These are phyloP conservation scores for Phyllopteryx taeniolatus DNA, from an alignment of 2,113 vertebrate genomes.

Conservation along the genomic window DNA sequence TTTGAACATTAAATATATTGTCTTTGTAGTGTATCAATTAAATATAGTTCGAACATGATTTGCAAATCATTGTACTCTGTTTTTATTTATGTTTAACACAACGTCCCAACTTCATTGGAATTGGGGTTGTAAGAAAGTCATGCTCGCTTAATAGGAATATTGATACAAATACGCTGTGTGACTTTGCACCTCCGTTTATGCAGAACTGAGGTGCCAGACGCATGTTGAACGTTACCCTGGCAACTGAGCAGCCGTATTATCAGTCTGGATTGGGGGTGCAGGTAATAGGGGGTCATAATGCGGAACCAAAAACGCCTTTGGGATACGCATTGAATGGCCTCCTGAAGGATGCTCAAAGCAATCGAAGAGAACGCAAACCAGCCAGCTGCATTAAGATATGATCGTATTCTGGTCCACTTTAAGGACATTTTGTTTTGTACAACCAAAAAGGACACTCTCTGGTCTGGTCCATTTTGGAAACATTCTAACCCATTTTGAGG, in stretches of 20 bases:
- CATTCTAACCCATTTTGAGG: too few species aligned
- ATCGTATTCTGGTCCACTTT: too few species aligned
- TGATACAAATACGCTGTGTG: constrained; percentile 24
- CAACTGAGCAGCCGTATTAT: constrained; percentile 42
- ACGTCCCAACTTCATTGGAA: too few species aligned
- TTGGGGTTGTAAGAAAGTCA: constrained; percentile 1
- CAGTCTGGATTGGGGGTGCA: constrained; percentile 8
- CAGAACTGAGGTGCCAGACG: constrained; percentile 55
- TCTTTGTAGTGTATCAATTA: too few species aligned
- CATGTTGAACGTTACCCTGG: constrained; percentile 49
- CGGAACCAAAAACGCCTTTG: constrained; percentile 18
- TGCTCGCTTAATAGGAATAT: neutral
- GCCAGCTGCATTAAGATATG: neutral
- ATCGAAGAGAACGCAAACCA: neutral
- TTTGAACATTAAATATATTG: too few species aligned
- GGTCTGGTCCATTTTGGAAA: too few species aligned
- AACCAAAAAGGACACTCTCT: too few species aligned
- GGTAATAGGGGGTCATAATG: constrained; percentile 11
- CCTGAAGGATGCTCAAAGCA: neutral
- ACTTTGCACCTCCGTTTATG: constrained; percentile 61
- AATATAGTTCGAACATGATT: too few species aligned
- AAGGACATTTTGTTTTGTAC: too few species aligned
- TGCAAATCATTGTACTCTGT: too few species aligned
- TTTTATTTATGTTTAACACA: too few species aligned
- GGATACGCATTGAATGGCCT: constrained; percentile 14